Percentiles rank a stretch among this genome's conserved stretches.
phyloP scores from a whole-genome alignment of 2,888 invertebrate species.

The Dolichopus griseipennis region DNA sequence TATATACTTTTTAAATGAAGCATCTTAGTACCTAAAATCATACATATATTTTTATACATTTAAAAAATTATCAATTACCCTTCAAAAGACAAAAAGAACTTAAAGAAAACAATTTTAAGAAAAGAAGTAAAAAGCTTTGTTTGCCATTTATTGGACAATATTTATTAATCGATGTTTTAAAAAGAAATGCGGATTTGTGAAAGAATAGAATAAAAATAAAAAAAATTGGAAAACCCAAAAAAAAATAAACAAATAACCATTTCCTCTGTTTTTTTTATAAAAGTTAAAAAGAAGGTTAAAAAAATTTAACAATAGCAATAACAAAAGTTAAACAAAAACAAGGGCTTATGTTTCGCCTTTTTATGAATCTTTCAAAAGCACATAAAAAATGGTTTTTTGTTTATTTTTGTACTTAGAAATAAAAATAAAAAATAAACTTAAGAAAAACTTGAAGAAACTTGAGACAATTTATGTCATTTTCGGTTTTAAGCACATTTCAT shows the following conservation, averaged over 20 bases:
- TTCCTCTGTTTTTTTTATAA: no score
- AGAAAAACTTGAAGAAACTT: neutral
- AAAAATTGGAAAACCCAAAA: no score
- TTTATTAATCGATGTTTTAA: neutral
- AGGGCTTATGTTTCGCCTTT: neutral
- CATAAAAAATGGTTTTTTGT: conserved; percentile 2
- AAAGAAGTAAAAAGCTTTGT: neutral
- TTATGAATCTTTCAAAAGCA: neutral
- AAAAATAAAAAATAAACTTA: no score
- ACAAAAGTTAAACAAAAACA: neutral
- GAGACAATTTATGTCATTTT: neutral
- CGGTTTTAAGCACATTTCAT: neutral
- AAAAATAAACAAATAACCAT: no score
- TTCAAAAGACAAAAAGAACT: no score
- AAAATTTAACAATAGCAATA: neutral
- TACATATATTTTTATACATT: no score
- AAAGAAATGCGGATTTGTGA: neutral
- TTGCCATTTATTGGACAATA: neutral
- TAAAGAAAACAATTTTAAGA: no score
- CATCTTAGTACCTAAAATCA: no score
- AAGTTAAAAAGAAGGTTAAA: neutral
- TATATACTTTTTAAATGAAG: no score
- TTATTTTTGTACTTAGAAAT: neutral
- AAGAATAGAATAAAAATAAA: no score
- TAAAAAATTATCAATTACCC: no score